Percentiles rank a stretch among this genome's conserved stretches.
phyloP scores from a whole-genome alignment of 64 coral and sea anemone species.

The Stichodactyla mertensii region DNA sequence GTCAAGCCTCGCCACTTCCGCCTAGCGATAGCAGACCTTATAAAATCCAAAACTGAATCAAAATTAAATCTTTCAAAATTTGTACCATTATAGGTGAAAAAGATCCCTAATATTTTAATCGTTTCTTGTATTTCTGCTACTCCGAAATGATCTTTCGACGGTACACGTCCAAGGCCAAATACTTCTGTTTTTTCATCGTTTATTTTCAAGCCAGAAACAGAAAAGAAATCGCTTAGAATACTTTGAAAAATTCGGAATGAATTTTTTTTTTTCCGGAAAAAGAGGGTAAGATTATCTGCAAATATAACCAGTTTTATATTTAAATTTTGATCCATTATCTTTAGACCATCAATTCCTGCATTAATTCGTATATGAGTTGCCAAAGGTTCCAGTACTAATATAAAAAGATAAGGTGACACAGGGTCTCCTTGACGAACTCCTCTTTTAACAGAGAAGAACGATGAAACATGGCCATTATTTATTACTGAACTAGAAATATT shows the following conservation, averaged over 20 bases:
- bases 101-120: no score
- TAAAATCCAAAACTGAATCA: no score
- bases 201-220: constrained; percentile 22
- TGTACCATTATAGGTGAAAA: no score
- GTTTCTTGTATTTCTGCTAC: no score
- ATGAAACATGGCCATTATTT: constrained; percentile 29
- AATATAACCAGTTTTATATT: constrained; percentile 41
- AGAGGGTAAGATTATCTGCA: constrained; percentile 29
- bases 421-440: constrained; percentile 37
- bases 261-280: background rate
- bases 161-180: no score
- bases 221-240: background rate
- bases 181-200: background rate
- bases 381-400: constrained; percentile 26
- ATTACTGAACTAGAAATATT: constrained; percentile 26
- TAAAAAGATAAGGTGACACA: constrained; percentile 34
- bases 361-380: background rate
- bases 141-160: no score
- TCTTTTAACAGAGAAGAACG: constrained; percentile 21
- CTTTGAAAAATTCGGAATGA: background rate
- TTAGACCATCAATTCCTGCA: constrained; percentile 17
- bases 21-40: no score
- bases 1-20: no score
- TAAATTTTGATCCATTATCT: constrained; percentile 5
- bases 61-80: no score